Evolutionary conservation across 1,140 invertebrate genomes (phyloP).

Genomic region (Tigriopus japonicus): DNA sequence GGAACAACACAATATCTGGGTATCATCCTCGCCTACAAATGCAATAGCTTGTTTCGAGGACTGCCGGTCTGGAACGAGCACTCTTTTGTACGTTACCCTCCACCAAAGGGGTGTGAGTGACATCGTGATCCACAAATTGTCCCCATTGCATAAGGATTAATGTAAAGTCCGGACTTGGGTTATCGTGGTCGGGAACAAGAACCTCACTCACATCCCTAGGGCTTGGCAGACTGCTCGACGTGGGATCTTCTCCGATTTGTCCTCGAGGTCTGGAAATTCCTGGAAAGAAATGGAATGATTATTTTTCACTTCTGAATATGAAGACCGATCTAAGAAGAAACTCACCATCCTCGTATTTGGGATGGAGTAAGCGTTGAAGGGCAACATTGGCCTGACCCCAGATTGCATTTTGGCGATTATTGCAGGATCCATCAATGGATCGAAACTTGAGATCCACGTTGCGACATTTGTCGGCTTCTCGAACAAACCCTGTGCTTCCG

Average conservation of each 20-base stretch:
- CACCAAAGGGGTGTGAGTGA: constrained; percentile 49
- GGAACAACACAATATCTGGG: constrained; percentile 39
- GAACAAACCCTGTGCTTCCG: no score
- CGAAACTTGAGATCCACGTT: constrained; percentile 32
- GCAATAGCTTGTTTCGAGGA: not conserved
- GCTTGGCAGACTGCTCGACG: constrained; percentile 18
- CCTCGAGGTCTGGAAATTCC: not conserved
- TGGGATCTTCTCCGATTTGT: constrained; percentile 12
- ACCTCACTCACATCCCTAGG: constrained; percentile 11
- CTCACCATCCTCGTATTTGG: constrained; percentile 57
- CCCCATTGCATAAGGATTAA: constrained; percentile 41
- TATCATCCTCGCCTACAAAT: constrained; percentile 1
- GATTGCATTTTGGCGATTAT: constrained; percentile 48
- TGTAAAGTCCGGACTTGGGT: not conserved
- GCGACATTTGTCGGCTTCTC: no score
- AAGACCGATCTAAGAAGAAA: not conserved
- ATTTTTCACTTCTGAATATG: no score
- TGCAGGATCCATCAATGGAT: constrained; percentile 62
- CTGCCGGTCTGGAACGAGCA: not conserved
- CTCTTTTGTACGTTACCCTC: not conserved
- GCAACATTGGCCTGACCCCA: constrained; percentile 55
- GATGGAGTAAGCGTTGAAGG: constrained; percentile 53
- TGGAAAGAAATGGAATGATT: not conserved
- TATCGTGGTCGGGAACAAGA: not conserved
- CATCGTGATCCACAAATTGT: constrained; percentile 89